Conservation (phyloP, 2,888 invertebrate species). For the Hydrotaea diabolus region DNA sequence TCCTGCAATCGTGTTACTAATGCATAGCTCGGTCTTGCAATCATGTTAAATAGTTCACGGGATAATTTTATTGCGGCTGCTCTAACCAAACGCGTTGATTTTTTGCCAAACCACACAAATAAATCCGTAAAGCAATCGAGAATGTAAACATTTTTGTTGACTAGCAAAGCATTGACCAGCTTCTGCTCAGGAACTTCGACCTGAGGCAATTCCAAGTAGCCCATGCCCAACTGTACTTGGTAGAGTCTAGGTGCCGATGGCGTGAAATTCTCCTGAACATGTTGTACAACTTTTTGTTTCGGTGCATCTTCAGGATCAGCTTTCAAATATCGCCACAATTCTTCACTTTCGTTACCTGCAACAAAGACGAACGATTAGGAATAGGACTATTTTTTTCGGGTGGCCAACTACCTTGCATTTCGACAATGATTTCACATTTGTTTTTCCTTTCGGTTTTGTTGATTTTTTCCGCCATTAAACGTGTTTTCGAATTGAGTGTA, state of each 20-base stretch:
- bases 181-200: conserved; percentile 89
- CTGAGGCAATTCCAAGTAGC: conserved; percentile 98
- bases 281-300: conserved; percentile 79
- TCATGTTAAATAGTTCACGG: conserved; percentile 97
- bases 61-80: conserved; percentile 98
- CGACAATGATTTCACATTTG: conserved; percentile 93
- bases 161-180: conserved; percentile 88
- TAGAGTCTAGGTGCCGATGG: conserved; percentile 88
- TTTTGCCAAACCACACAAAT: conserved; percentile 99
- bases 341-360: conserved; percentile 86
- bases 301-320: conserved; percentile 77
- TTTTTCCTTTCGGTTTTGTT: conserved; percentile 99
- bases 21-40: conserved; percentile 92
- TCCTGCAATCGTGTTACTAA: conserved; percentile 94
- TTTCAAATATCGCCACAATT: conserved; percentile 91
- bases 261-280: conserved; percentile 75
- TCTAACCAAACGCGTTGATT: conserved; percentile 95
- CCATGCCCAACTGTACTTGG: conserved; percentile 98
- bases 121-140: conserved; percentile 96
- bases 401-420: conserved; percentile 83
- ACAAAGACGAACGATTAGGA: not conserved
- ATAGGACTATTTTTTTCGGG: not conserved
- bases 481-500: conserved; percentile 89
- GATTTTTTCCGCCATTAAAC: conserved; percentile 96
- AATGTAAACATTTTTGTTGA: conserved; percentile 96